These are phyloP conservation scores for Stegostoma tigrinum DNA, from an alignment of 2,113 vertebrate species.

Conservation along the genomic window DNA sequence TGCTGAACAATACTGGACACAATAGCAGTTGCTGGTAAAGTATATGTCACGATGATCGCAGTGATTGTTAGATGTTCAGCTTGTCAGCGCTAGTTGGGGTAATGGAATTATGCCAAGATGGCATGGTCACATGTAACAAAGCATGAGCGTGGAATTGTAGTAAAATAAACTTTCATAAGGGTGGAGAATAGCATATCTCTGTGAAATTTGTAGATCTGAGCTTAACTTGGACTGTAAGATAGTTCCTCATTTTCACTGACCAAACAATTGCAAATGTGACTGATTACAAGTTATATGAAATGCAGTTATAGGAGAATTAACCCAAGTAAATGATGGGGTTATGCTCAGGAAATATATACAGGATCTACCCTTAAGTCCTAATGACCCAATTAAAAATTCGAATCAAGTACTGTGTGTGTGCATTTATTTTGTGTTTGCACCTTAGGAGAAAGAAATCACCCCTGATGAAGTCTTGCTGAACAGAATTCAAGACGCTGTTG, in stretches of 20 bases:
- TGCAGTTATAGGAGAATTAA: not conserved
- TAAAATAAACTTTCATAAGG: not conserved
- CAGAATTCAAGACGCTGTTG: slow-evolving; percentile 60
- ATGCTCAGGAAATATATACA: not conserved
- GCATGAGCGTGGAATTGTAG: not conserved
- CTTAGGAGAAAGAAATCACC: slow-evolving; percentile 80
- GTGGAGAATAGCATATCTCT: not conserved
- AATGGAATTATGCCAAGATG: not conserved
- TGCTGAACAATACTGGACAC: not conserved
- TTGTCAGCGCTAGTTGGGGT: not conserved
- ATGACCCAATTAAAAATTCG: not conserved
- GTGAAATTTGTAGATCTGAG: not conserved
- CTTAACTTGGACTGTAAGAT: not conserved
- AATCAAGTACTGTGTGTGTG: not conserved
- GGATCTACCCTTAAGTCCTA: not conserved
- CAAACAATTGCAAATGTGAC: not conserved
- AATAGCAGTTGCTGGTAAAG: not conserved
- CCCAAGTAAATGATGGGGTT: not conserved
- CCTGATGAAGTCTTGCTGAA: slow-evolving; percentile 75
- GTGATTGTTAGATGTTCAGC: slow-evolving; percentile 16
- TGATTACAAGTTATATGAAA: not conserved
- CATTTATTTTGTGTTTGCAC: slow-evolving; percentile 6
- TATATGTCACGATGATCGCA: not conserved
- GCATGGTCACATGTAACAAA: not conserved
- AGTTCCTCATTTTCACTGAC: slow-evolving; percentile 14